Evolutionary conservation across 1,140 invertebrate genomes (phyloP).

Genomic region (Caenorhabditis tropicalis): DNA sequence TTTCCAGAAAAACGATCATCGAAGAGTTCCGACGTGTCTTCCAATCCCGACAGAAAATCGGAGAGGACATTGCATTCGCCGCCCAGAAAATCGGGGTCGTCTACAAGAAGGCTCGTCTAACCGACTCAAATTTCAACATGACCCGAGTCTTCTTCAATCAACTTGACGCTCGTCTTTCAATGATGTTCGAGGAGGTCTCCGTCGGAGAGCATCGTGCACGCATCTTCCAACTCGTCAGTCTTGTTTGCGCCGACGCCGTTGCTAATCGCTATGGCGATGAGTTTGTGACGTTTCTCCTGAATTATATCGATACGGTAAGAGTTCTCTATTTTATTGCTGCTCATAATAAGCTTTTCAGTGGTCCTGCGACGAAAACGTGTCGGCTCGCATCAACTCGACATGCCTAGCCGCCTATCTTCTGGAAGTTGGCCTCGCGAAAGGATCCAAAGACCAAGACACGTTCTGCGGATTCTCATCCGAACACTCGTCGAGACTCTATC

Average conservation of each 20-base stretch:
- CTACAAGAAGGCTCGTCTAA: too few species aligned
- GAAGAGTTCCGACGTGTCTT: too few species aligned
- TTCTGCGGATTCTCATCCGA: not conserved
- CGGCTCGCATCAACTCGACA: not conserved
- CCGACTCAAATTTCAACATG: not conserved
- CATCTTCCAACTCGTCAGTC: not conserved
- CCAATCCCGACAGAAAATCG: too few species aligned
- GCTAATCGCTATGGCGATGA: not conserved
- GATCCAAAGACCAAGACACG: not conserved
- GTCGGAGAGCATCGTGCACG: not conserved
- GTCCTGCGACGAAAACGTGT: not conserved
- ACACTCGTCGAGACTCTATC: not conserved
- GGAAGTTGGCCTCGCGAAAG: not conserved
- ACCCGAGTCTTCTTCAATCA: not conserved
- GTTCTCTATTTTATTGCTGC: too few species aligned
- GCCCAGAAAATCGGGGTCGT: too few species aligned
- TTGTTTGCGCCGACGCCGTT: not conserved
- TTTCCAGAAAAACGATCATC: too few species aligned
- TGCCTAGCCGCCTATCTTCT: not conserved
- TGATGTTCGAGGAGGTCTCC: not conserved
- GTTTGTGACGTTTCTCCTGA: not conserved
- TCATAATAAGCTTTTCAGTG: slow-evolving; percentile 3
- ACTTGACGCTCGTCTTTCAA: not conserved
- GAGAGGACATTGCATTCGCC: too few species aligned
- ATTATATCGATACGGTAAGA: not conserved